Conservation (phyloP, 2,113 vertebrate genomes). For the Ibidorhyncha struthersii region DNA sequence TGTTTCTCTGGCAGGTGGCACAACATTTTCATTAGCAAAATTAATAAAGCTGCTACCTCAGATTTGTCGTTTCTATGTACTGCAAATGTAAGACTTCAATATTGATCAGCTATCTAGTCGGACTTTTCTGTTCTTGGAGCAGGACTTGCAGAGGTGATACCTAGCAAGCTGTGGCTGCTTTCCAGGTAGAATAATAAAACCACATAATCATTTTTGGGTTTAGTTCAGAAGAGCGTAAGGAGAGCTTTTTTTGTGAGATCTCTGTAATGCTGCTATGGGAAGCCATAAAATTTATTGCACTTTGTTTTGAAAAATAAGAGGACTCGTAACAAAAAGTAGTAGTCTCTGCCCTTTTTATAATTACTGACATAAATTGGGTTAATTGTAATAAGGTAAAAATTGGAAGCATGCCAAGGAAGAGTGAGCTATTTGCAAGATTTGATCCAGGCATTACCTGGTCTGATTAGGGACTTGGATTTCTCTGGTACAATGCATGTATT, state of each 20-base stretch:
- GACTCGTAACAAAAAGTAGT: background rate
- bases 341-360: background rate
- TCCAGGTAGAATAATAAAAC: constrained; percentile 4
- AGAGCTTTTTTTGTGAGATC: background rate
- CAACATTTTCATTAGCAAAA: background rate
- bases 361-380: background rate
- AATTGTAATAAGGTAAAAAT: background rate
- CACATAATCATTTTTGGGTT: background rate
- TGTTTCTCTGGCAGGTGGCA: background rate
- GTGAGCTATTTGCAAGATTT: background rate
- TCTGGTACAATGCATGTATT: background rate
- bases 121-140: background rate
- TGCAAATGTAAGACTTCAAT: background rate
- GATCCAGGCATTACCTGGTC: background rate
- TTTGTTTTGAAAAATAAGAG: background rate
- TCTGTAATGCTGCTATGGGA: background rate
- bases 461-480: background rate
- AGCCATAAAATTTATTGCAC: background rate
- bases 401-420: background rate
- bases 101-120: background rate
- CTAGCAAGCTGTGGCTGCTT: background rate
- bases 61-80: background rate
- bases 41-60: background rate
- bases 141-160: background rate
- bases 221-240: background rate